A percentile compares a stretch with the other conserved stretches of the same genome.
phyloP scores from a whole-genome alignment of 2,888 invertebrate genomes.

The Argynnis bischoffii region DNA sequence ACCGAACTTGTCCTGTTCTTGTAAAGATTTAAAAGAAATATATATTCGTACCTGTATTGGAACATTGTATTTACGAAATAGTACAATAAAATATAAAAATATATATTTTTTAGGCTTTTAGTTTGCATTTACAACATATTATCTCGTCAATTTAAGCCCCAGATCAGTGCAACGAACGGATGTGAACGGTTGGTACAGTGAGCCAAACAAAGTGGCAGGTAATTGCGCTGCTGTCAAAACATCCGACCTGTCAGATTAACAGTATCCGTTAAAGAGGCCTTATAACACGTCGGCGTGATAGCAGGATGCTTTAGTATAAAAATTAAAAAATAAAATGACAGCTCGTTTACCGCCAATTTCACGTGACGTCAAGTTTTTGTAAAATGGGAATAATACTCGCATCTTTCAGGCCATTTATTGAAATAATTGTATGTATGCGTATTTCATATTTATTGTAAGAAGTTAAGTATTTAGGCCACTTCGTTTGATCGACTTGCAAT shows the following conservation, averaged over 20 bases:
- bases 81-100: not conserved
- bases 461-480: too few species aligned
- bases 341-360: conserved; percentile 35
- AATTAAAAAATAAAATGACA: conserved; percentile 41
- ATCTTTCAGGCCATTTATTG: not conserved
- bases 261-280: conserved; percentile 43
- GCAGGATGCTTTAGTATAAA: conserved; percentile 47
- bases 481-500: too few species aligned
- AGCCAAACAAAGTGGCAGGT: conserved; percentile 68
- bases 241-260: conserved; percentile 45
- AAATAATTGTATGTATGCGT: not conserved
- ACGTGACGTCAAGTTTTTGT: conserved; percentile 18
- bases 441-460: too few species aligned
- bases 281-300: conserved; percentile 68
- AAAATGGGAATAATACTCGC: conserved; percentile 2
- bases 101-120: not conserved
- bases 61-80: not conserved
- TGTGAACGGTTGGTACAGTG: conserved; percentile 57
- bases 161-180: conserved; percentile 48
- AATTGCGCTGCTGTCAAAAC: conserved; percentile 77
- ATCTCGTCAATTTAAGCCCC: conserved; percentile 29
- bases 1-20: too few species aligned
- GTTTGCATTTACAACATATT: conserved; percentile 16
- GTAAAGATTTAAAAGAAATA: not conserved
- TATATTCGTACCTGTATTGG: too few species aligned